Conservation (phyloP, 2,797 vertebrate species). For the Leucoraja ocellata region DNA sequence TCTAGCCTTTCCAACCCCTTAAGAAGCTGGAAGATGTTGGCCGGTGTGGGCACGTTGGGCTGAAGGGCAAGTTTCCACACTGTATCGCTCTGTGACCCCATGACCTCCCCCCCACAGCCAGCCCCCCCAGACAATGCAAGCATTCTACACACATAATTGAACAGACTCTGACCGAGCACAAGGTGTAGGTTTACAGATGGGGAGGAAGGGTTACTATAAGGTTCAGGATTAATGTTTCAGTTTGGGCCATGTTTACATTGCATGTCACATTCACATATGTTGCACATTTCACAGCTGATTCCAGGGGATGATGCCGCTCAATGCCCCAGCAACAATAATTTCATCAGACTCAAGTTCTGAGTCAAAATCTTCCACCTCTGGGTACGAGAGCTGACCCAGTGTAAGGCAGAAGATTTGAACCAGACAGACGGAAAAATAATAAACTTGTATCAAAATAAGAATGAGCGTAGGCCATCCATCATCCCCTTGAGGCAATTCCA, state of each 20-base stretch:
- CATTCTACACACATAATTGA: not conserved
- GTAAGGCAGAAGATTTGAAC: not conserved
- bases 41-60: no score
- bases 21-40: no score
- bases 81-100: no score
- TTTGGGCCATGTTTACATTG: not conserved
- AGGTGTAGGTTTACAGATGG: not conserved
- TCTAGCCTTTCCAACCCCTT: no score
- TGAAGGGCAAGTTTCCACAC: no score
- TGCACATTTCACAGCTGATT: constrained; percentile 12
- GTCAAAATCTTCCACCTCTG: not conserved
- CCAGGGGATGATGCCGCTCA: no score
- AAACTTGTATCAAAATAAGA: not conserved
- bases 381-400: not conserved
- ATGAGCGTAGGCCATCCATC: not conserved
- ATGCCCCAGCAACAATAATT: not conserved
- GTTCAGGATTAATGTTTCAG: not conserved
- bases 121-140: not conserved
- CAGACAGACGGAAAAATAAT: not conserved
- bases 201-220: not conserved
- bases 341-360: not conserved
- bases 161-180: not conserved
- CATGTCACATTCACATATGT: not conserved
- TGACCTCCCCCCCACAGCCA: not conserved
- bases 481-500: not conserved